Base-by-base conservation (phyloP, 1,140 invertebrate species). In the Anoplophora glabripennis region DNA sequence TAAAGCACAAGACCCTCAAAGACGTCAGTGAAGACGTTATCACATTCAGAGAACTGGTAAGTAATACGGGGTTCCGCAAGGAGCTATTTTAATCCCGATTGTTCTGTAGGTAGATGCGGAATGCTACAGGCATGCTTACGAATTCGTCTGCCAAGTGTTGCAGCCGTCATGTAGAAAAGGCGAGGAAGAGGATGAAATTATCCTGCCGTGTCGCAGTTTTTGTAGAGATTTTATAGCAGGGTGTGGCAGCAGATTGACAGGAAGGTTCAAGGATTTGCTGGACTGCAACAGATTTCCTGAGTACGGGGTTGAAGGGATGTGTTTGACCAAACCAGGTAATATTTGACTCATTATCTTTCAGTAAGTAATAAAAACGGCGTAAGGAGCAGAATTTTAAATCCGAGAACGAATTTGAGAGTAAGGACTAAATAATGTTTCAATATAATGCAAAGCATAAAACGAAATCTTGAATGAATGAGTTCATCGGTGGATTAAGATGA, bases 171-270 rank as follows among this genome's bases (percentile, higher is more conserved):
- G 92, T 75, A 66, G 80, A 10, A 68, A 70, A 3, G 76, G 76
- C 7, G 71, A 77, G 9, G 61, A 66, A 1, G 79, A 83, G 65
- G 81, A 84, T 49, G 72, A 80, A 45, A 75, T 89, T 17, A 75
- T 88, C 10, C 74, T 85, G 18, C 92, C 92, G 0, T 94, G 93
- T 66, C 82, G 87, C 8, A 86, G 87, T 62, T 94, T 93, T 75
- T 96, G 93, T 71, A 81, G 87, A 54, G 87, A 92, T 45, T 94
- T 94, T 71, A 87, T 89, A 83, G 76, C 82, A 0, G 88, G 91
- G 3, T 96, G 92, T 72, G 90, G 89, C 0, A 81, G 81, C 57
- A 80, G 90, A 7, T 69, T 95, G 9, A 84, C 88, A 0, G 80
- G 84, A 3, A 81, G 84, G 35, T 82, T 94, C 17, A 83, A 84